Conservation (phyloP, 2,797 vertebrate species). For the Platalea minor region DNA sequence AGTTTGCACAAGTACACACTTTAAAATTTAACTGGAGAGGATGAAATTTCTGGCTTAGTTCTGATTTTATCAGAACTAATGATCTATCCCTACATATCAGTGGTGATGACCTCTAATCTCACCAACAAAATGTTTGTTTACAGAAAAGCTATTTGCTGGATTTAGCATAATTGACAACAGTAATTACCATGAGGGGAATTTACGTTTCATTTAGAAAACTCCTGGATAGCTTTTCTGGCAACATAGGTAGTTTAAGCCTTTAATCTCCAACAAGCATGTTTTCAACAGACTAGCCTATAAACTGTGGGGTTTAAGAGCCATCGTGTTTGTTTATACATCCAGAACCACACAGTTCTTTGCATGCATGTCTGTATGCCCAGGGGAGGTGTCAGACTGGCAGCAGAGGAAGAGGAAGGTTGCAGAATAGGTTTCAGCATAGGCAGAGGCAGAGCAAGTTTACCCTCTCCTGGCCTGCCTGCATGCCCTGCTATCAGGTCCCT, state of each 20-base stretch:
- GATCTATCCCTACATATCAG: neutral
- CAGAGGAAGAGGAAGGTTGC: neutral
- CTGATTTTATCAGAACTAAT: slow-evolving; percentile 31
- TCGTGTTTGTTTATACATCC: slow-evolving; percentile 43
- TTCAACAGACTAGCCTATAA: slow-evolving; percentile 46
- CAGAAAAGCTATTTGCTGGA: slow-evolving; percentile 60
- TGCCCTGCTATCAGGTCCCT: neutral
- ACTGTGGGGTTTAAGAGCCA: slow-evolving; percentile 23
- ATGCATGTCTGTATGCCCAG: neutral
- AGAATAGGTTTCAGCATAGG: neutral
- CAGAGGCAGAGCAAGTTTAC: neutral
- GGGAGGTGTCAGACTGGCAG: neutral
- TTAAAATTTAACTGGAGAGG: neutral
- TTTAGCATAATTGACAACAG: slow-evolving; percentile 66
- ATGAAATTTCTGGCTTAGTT: neutral
- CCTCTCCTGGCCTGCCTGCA: neutral
- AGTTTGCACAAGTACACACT: neutral
- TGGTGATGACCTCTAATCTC: slow-evolving; percentile 18
- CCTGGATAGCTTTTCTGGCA: slow-evolving; percentile 23
- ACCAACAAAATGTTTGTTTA: slow-evolving; percentile 55
- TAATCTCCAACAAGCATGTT: slow-evolving; percentile 52
- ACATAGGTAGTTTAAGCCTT: slow-evolving; percentile 59
- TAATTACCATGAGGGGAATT: slow-evolving; percentile 67
- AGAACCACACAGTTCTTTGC: slow-evolving; percentile 12
- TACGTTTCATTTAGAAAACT: slow-evolving; percentile 67